These are phyloP conservation scores for Onychorhynchus coronatus DNA, from an alignment of 2,113 vertebrate species.

Conservation along the genomic window DNA sequence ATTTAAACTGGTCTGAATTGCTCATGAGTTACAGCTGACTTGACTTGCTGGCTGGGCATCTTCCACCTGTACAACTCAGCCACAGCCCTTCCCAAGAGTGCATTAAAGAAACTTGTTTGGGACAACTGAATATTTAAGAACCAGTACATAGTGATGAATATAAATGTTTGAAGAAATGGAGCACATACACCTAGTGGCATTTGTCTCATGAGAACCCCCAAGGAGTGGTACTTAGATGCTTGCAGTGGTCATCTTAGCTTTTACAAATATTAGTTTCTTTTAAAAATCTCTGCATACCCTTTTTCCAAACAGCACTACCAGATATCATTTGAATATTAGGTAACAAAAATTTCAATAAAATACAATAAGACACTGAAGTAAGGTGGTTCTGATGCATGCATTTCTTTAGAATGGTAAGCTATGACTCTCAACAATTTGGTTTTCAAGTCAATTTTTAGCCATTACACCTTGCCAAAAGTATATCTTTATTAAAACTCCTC, in stretches of 20 bases:
- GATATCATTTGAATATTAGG: background rate
- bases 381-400: background rate
- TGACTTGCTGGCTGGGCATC: background rate
- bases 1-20: background rate
- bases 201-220: background rate
- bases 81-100: background rate
- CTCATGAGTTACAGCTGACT: background rate
- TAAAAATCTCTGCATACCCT: background rate
- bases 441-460: background rate
- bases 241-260: background rate
- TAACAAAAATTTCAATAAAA: background rate
- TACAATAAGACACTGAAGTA: background rate
- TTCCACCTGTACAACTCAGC: background rate
- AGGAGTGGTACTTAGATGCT: background rate
- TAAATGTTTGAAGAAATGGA: background rate
- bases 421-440: background rate
- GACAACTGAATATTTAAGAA: background rate
- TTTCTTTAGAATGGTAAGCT: background rate
- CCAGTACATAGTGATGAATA: background rate
- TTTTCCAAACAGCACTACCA: background rate
- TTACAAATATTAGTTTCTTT: background rate
- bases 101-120: background rate
- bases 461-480: background rate
- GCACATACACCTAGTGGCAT: rapidly evolving
- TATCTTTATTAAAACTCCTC: background rate